Base-by-base conservation (phyloP, 1,140 invertebrate genomes). In the Eufriesea mexicana region DNA sequence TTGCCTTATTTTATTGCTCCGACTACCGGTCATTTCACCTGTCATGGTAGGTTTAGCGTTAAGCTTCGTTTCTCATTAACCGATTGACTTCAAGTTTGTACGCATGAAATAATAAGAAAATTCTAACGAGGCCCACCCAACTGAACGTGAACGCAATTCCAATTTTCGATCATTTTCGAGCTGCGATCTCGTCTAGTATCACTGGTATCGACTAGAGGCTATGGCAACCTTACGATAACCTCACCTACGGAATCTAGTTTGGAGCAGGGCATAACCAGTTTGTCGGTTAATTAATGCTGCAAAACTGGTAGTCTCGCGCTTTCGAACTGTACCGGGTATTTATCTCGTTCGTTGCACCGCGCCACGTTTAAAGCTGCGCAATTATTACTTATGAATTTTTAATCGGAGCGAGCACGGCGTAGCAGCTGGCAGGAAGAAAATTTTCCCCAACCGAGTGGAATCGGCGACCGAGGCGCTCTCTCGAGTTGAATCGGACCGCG, bases 281-380 rank as follows among this genome's bases (percentile, higher is more conserved):
- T 83, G 71, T 68, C 75, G 76, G 79, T 88, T 88, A 87, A 88
- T 88, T 88, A 88, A 88, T 87, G 86, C 74, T 64, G 87, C 75
- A 61, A 88, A 72, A 88, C 86, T 68, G 71, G 83, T 83, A 88
- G 77, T 59, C 73, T 18, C 49, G 68, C 74, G 54, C 71, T 77
- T 76, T 66, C 76, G 45, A 86, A 64, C 42, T 73, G 28, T 62
- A 77, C 35, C 61, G 42, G 16, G 14, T 73, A 23, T 84, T 82
- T 83, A 86, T 87, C 64, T 76, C 35, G 45, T 42, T 20, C 67
- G 45, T 67, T 70, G 57, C 77, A 47, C 62, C 45, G 12, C n/a
- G 35, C 20, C 66, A 16, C n/a, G 2, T 35, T 25, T 49, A 23
- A 71, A 16, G 8, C 49, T 42, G 18, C 23, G 51, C 7, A 47